Conservation (phyloP, 2,888 invertebrate genomes). For the Aromia moschata region DNA sequence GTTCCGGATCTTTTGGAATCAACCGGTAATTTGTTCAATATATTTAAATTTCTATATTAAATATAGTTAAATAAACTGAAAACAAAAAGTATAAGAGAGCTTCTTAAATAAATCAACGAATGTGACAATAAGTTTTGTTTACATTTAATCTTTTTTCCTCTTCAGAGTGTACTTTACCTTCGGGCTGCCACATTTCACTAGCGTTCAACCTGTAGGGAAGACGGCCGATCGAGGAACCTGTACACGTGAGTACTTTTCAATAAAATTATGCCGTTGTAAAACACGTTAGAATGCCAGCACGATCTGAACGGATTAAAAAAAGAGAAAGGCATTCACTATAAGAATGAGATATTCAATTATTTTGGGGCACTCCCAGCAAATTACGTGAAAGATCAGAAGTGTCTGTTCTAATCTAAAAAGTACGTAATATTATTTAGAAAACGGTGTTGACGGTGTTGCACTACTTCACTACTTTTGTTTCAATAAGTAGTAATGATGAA, state of each 20-base stretch:
- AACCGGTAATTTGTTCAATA: no score
- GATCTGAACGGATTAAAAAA: not conserved
- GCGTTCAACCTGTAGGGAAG: no score
- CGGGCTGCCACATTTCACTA: no score
- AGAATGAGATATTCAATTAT: slow-evolving; percentile 4
- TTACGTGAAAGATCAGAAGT: not conserved
- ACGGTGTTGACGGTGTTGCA: no score
- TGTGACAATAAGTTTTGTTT: no score
- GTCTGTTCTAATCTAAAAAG: slow-evolving; percentile 2
- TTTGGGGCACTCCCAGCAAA: slow-evolving; percentile 1
- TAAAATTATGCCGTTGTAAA: not conserved
- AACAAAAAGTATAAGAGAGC: no score
- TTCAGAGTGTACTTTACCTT: no score
- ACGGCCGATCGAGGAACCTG: not conserved
- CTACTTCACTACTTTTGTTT: not conserved
- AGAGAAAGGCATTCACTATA: not conserved
- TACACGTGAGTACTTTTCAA: not conserved
- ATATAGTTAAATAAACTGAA: no score
- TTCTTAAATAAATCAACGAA: no score
- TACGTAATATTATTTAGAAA: not conserved
- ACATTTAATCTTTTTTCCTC: no score
- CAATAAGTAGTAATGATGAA: slow-evolving; percentile 1
- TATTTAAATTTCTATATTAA: no score
- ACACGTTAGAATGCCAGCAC: not conserved
- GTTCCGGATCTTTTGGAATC: no score